A percentile compares a stretch with the other conserved stretches of the same genome.
Evolutionary conservation across 2,888 invertebrate genomes (phyloP).

Genomic region (Synergus umbraculus): DNA sequence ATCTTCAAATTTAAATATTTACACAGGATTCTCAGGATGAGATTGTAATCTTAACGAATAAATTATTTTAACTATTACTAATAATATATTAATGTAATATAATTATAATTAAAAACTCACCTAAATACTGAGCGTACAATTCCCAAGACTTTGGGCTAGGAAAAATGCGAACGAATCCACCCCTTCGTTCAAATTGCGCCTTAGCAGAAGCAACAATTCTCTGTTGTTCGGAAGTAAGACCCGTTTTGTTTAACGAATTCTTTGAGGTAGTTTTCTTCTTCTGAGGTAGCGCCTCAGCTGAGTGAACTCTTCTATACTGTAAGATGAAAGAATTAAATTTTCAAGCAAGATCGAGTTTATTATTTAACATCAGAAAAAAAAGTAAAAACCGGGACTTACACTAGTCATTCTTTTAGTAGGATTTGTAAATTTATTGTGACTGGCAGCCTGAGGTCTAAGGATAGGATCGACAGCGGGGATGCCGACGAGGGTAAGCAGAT

Average conservation of each 20-base stretch:
- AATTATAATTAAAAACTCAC: constrained; percentile 71
- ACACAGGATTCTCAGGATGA: no score
- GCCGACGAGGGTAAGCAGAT: constrained; percentile 94
- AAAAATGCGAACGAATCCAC: constrained; percentile 94
- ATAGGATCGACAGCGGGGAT: constrained; percentile 87
- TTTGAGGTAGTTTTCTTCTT: constrained; percentile 72
- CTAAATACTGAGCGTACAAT: constrained; percentile 88
- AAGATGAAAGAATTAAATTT: constrained; percentile 24
- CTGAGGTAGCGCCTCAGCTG: constrained; percentile 82
- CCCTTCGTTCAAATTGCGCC: constrained; percentile 89
- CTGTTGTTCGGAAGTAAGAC: constrained; percentile 87
- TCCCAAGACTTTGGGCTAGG: constrained; percentile 94
- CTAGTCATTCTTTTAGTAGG: constrained; percentile 67
- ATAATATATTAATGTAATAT: background rate
- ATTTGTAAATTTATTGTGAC: constrained; percentile 64
- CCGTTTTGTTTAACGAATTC: constrained; percentile 75
- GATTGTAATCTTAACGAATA: no score
- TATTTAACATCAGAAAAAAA: constrained; percentile 26
- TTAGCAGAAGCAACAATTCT: constrained; percentile 86
- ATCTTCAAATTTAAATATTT: background rate
- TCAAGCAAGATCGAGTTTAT: constrained; percentile 13
- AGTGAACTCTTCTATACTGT: constrained; percentile 86
- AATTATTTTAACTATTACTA: no score
- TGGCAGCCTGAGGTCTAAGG: constrained; percentile 77
- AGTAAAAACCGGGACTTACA: constrained; percentile 57